Percentiles rank a stretch among this genome's conserved stretches.
These are phyloP conservation scores for Notocelia uddmanniana DNA, from an alignment of 2,888 invertebrate species.

Conservation along the genomic window DNA sequence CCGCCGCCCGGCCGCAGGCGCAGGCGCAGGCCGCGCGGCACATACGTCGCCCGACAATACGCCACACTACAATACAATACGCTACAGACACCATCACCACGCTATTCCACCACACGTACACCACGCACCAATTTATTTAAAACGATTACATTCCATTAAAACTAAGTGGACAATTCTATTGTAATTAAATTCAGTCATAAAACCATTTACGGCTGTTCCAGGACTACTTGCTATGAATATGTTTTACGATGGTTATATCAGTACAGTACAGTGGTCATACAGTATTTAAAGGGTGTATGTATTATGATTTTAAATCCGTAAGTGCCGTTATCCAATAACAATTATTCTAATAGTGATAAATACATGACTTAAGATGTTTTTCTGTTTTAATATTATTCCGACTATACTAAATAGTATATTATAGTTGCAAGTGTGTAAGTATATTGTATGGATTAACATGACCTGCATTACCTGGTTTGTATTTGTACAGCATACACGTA, in stretches of 20 bases:
- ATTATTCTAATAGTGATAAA: background rate
- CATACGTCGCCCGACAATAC: constrained; percentile 38
- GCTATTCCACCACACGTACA: background rate
- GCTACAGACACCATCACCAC: background rate
- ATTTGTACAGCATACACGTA: background rate
- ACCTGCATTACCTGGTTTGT: background rate
- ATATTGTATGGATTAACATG: background rate
- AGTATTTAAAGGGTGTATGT: background rate
- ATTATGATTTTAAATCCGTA: constrained; percentile 3
- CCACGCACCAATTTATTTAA: background rate
- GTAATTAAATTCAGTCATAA: constrained; percentile 22
- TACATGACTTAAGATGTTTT: background rate
- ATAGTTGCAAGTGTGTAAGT: background rate
- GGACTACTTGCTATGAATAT: background rate
- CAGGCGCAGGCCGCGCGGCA: constrained; percentile 17
- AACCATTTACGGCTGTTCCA: constrained; percentile 25
- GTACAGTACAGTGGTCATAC: no score
- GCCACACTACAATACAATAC: constrained; percentile 28
- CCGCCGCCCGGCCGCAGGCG: constrained; percentile 49
- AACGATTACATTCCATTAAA: constrained; percentile 10
- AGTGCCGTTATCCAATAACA: background rate
- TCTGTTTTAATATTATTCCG: background rate
- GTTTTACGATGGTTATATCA: constrained; percentile 10
- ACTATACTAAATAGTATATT: no score
- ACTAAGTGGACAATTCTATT: constrained; percentile 19